Percentiles rank a stretch among this genome's conserved stretches.
Conservation (phyloP, 2,113 vertebrate species). For the Antigone vipio region DNA sequence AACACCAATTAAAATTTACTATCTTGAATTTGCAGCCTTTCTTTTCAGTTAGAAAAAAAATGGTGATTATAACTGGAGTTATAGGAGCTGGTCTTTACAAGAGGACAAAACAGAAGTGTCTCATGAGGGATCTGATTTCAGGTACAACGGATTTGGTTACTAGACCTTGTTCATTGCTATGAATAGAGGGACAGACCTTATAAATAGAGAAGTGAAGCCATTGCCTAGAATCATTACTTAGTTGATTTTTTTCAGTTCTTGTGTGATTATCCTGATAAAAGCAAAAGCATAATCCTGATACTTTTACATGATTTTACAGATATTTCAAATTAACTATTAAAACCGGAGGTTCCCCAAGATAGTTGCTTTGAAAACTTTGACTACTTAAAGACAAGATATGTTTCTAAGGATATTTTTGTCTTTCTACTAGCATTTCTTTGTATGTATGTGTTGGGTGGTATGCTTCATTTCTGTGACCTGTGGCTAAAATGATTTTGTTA, state of each 20-base stretch:
- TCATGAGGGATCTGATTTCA: background rate
- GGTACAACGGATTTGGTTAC: background rate
- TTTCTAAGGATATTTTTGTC: background rate
- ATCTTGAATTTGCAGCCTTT: background rate
- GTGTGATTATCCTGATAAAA: background rate
- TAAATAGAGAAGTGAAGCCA: background rate
- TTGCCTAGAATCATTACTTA: background rate
- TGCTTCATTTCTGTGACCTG: background rate
- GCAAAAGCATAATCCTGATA: background rate
- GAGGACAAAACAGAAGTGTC: background rate
- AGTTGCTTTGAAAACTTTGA: background rate
- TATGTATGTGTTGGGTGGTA: background rate
- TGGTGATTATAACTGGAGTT: background rate
- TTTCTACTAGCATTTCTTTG: background rate
- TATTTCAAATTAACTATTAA: background rate
- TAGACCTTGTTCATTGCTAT: background rate
- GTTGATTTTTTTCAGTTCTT: background rate
- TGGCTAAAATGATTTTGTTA: background rate
- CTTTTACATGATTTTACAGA: background rate
- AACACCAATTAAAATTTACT: background rate
- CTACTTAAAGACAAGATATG: background rate
- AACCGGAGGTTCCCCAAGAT: background rate
- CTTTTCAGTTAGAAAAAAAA: background rate
- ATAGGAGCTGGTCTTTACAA: background rate
- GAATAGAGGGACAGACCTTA: background rate